A percentile compares a stretch with the other conserved stretches of the same genome.
Conservation (phyloP, 2,797 vertebrate genomes). For the Acanthopagrus latus region DNA sequence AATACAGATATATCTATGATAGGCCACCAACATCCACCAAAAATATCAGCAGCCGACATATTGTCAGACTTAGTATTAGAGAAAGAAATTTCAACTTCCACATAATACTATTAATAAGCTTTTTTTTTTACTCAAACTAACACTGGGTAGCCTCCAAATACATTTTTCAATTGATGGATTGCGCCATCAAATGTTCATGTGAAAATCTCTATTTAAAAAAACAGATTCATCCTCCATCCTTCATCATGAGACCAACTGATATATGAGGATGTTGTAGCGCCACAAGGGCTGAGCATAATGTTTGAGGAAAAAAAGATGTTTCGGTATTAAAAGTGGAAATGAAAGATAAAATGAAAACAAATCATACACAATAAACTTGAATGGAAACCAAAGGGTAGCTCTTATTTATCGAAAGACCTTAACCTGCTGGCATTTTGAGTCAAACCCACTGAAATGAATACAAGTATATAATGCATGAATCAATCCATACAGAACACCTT, state of each 20-base stretch:
- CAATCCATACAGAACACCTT: background rate
- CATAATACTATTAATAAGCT: too few species aligned
- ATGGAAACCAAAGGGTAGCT: background rate
- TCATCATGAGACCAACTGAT: background rate
- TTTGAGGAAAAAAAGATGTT: background rate
- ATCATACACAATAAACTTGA: background rate
- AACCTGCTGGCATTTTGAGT: background rate
- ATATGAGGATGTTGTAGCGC: background rate
- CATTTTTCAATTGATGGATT: background rate
- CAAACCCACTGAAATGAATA: background rate
- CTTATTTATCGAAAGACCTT: background rate
- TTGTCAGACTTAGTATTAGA: too few species aligned
- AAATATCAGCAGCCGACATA: too few species aligned
- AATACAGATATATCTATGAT: too few species aligned
- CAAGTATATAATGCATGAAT: background rate
- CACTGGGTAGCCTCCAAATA: background rate
- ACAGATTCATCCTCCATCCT: background rate
- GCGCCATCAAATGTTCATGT: background rate
- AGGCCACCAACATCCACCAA: too few species aligned
- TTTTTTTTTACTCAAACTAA: background rate
- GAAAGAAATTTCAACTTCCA: background rate
- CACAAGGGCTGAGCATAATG: background rate
- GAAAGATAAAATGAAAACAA: background rate
- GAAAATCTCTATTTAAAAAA: background rate
- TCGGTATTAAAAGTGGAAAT: background rate